Percentiles rank a stretch among this genome's conserved stretches.
Conservation (phyloP, 1,140 invertebrate species). For the Pygmarrhopalites habei region DNA sequence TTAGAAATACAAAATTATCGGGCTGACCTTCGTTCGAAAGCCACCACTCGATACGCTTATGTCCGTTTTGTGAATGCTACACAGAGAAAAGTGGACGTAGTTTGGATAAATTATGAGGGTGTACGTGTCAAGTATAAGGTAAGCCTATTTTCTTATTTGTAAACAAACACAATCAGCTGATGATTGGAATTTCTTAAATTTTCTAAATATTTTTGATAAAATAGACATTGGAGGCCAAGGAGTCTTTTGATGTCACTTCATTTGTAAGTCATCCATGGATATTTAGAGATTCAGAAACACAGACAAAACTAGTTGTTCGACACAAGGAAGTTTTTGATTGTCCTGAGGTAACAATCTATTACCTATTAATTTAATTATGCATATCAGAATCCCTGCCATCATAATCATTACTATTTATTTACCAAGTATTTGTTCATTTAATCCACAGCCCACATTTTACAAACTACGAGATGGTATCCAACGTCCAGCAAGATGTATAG, state of each 20-base stretch:
- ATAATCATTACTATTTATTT: too few relatives aligned
- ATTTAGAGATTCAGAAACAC: constrained; percentile 55
- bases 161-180: too few relatives aligned
- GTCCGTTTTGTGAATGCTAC: constrained; percentile 64
- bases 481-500: constrained; percentile 39
- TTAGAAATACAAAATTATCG: neutral
- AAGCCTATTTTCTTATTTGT: neutral
- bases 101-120: constrained; percentile 68
- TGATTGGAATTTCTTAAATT: too few relatives aligned
- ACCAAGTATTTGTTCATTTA: constrained; percentile 24
- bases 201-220: constrained; percentile 13
- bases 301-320: constrained; percentile 48
- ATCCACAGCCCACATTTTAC: constrained; percentile 27
- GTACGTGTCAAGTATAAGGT: constrained; percentile 50
- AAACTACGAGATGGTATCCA: constrained; percentile 29
- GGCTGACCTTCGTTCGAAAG: neutral
- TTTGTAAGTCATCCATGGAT: constrained; percentile 67
- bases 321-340: constrained; percentile 43
- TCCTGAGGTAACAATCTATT: constrained; percentile 29
- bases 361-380: too few relatives aligned
- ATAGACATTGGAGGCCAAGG: constrained; percentile 46
- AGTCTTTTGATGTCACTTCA: constrained; percentile 58
- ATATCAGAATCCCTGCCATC: too few relatives aligned
- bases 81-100: constrained; percentile 53
- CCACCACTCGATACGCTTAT: constrained; percentile 45